Evolutionary conservation across 2,888 invertebrate genomes (phyloP).

Genomic region (Baronia brevicornis): DNA sequence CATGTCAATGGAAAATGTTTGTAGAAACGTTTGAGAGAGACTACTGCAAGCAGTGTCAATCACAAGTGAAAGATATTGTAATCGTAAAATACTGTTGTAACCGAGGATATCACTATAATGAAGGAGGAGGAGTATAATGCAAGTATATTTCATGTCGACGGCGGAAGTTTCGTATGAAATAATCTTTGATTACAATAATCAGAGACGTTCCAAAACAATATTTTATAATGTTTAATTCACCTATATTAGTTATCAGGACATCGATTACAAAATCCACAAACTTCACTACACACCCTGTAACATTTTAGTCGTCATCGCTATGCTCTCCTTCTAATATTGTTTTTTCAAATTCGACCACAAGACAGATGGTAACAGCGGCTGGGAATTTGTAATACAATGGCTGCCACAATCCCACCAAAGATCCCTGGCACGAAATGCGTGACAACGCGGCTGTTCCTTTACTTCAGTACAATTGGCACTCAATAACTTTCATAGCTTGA

Average conservation of each 20-base stretch:
- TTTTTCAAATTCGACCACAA: conserved; percentile 48
- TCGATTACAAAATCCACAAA: neutral
- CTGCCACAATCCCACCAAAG: conserved; percentile 42
- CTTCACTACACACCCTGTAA: conserved; percentile 17
- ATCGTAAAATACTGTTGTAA: no score
- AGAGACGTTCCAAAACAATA: no score
- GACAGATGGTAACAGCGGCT: conserved; percentile 60
- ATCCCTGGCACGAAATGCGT: conserved; percentile 53
- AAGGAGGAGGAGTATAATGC: no score
- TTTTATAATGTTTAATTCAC: no score
- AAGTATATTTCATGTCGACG: no score
- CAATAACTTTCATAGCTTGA: conserved; percentile 51
- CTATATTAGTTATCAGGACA: conserved; percentile 2
- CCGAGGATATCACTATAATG: no score
- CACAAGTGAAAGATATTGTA: no score
- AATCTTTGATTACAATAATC: no score
- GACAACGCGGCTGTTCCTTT: conserved; percentile 54
- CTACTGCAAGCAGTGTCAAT: no score
- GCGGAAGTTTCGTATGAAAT: no score
- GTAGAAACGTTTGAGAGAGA: no score
- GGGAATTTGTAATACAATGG: conserved; percentile 62
- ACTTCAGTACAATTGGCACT: conserved; percentile 67
- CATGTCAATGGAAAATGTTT: no score
- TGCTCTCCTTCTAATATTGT: conserved; percentile 35
- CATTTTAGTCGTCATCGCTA: conserved; percentile 32